phyloP scores from a whole-genome alignment of 2,113 vertebrate species.

The Diadophis punctatus region DNA sequence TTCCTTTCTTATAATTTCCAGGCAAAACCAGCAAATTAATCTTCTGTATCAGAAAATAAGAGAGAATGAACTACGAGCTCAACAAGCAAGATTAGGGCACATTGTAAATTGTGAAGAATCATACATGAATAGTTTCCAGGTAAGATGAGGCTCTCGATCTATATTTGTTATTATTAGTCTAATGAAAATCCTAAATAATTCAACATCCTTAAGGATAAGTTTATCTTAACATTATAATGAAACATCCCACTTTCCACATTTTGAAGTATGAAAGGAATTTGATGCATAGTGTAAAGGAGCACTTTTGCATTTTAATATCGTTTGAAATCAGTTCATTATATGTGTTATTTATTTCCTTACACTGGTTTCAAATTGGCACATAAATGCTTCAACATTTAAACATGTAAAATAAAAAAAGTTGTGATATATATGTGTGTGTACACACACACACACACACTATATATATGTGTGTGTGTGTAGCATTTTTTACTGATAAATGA shows the following conservation, averaged over 20 bases:
- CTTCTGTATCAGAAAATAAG: constrained; percentile 87
- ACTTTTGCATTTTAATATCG: background rate
- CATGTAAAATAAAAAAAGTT: background rate
- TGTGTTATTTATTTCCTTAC: background rate
- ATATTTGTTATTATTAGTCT: background rate
- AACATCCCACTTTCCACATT: background rate
- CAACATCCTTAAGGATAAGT: background rate
- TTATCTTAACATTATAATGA: background rate
- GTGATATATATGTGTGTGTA: no score
- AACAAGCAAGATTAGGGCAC: constrained; percentile 82
- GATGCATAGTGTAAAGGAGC: background rate
- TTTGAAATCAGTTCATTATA: background rate
- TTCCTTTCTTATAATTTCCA: constrained; percentile 62
- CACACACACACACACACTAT: no score
- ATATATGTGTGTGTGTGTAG: no score
- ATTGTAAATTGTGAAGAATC: constrained; percentile 76
- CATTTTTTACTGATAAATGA: no score
- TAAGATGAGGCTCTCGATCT: constrained; percentile 50
- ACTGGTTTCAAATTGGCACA: background rate
- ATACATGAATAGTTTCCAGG: constrained; percentile 75
- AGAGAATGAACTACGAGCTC: constrained; percentile 85
- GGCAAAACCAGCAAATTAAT: constrained; percentile 93
- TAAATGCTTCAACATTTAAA: background rate
- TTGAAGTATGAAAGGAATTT: background rate
- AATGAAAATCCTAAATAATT: background rate